Conservation (phyloP, 2,888 invertebrate genomes). For the Sphecodes monilicornis region DNA sequence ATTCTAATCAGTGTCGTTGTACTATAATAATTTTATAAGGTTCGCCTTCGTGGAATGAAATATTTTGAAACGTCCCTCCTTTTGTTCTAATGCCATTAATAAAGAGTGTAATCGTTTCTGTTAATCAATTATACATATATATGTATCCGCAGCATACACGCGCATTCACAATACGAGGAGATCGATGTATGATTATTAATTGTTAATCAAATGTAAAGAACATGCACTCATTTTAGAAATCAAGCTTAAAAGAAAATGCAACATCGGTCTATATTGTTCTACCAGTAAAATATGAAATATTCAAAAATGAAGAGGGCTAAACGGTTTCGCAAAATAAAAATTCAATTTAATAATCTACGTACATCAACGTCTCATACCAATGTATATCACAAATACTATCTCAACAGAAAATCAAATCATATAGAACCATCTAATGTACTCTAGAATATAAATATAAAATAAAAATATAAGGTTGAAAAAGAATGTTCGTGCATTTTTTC, state of each 20-base stretch:
- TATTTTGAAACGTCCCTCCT: conserved; percentile 44
- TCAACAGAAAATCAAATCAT: background rate
- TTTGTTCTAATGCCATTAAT: conserved; percentile 60
- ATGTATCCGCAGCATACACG: conserved; percentile 22
- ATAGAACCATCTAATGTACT: background rate
- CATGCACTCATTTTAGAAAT: conserved; percentile 38
- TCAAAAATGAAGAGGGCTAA: background rate
- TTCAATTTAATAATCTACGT: background rate
- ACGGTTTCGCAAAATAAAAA: background rate
- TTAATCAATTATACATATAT: conserved; percentile 35
- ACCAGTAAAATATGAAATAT: background rate
- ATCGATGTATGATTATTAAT: conserved; percentile 30
- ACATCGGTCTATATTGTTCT: background rate
- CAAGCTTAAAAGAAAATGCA: conserved; percentile 13
- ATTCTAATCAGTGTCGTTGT: conserved; percentile 32
- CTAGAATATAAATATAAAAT: background rate
- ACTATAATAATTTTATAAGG: conserved; percentile 49
- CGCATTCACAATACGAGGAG: conserved; percentile 7
- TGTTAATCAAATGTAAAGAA: conserved; percentile 9
- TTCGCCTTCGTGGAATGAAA: background rate
- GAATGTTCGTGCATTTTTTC: background rate
- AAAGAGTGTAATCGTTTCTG: conserved; percentile 38
- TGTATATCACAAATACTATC: background rate
- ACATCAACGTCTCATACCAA: background rate
- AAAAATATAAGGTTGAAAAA: background rate